Conservation (phyloP, 2,888 invertebrate species). For the Hypena proboscidalis region DNA sequence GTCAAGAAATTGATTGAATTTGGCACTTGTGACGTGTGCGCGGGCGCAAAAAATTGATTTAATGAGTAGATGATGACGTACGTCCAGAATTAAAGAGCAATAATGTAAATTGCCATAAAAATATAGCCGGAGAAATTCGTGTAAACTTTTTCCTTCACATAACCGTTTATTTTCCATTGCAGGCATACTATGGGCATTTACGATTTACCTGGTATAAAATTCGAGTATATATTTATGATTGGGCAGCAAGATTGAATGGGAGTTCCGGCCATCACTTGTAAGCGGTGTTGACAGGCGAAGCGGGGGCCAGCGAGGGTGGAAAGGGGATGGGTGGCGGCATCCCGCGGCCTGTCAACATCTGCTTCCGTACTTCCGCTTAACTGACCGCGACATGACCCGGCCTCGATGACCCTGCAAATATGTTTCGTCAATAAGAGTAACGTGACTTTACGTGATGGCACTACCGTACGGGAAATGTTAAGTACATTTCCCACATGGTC, state of each 20-base stretch:
- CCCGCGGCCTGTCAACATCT: slow-evolving; percentile 65
- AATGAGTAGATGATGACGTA: too few species aligned
- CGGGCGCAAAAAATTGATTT: too few species aligned
- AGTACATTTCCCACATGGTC: too few species aligned
- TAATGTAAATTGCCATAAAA: too few species aligned
- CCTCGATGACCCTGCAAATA: slow-evolving; percentile 51
- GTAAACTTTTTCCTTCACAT: slow-evolving; percentile 5
- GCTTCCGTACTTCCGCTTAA: slow-evolving; percentile 68
- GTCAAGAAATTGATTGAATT: too few species aligned
- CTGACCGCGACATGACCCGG: slow-evolving; percentile 61
- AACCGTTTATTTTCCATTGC: slow-evolving; percentile 2
- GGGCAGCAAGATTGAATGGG: slow-evolving; percentile 55
- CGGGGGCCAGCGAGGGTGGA: slow-evolving; percentile 35
- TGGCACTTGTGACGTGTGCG: too few species aligned
- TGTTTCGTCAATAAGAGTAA: slow-evolving; percentile 34
- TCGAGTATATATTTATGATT: slow-evolving; percentile 24
- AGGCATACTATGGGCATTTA: slow-evolving; percentile 11
- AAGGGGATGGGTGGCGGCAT: slow-evolving; percentile 33
- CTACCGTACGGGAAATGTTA: not conserved
- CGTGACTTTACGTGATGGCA: slow-evolving; percentile 1
- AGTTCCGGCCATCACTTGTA: slow-evolving; percentile 45
- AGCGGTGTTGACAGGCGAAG: slow-evolving; percentile 49
- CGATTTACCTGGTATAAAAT: slow-evolving; percentile 22
- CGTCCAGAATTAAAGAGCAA: too few species aligned
- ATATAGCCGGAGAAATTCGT: not conserved